Evolutionary conservation across 1,140 invertebrate species (phyloP), one percentile per base, ranked within the genome.

Genomic region (Hirudo medicinalis): DNA sequence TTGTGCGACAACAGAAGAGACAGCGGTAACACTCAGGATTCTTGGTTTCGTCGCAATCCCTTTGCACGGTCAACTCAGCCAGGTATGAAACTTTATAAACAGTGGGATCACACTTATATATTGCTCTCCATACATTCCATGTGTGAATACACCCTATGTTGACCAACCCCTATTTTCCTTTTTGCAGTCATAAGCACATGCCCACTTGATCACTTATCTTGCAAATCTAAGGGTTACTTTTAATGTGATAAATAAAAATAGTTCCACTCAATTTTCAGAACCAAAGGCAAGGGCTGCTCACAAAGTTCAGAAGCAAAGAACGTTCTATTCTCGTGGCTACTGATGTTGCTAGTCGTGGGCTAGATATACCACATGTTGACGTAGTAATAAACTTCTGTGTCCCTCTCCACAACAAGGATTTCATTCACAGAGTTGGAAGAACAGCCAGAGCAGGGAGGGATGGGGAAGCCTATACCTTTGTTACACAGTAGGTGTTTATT

Each of bases 331-430:
- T 99, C 15, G 91, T 99, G 73, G 97, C 94, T 17, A 99, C 96
- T 13, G 96, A 99, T 85, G 95, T 99, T 20, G 95, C 95, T 1
- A 95, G 92, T 78, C 90, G 92, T 85, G 94, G 94, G 80, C 85
- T 99, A 69, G 96, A 99, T 83, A 98, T 99, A 77, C 94, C 94
- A 0, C 92, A 97, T 80, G 94, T 99, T 27, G 95, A 98, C 83
- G 88, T 96, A 71, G 94, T 99, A 0, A 87, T 99, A 19, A 99
- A 99, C 83, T 91, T 93, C 82, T 95, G 99, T 80, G 94, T 99
- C 78, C 96, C 94, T 6, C 91, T 90, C 36, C 91, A 94, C 78
- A 91, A 90, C 76, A 96, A 97, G 80, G 92, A 96, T 83, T 97
- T 97, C 80, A 93, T 97, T 76, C 94, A 97, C 80, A 84, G 96